Evolutionary conservation across 2,113 vertebrate genomes (phyloP).

Genomic region (Platysteira castanea): DNA sequence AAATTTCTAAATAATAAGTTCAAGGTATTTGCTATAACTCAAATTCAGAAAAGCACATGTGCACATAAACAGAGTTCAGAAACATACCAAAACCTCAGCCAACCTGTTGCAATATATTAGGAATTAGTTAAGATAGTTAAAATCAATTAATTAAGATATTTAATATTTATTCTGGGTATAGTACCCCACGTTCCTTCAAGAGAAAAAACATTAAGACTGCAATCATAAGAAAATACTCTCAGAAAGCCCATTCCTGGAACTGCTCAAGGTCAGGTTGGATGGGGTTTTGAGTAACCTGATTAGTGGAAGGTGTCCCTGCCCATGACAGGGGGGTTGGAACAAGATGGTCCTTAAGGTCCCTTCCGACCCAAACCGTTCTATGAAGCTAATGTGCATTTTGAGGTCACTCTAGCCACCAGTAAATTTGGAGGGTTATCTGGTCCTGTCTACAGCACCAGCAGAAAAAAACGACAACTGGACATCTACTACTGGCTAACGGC

Average conservation of each 20-base stretch:
- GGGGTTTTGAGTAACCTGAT: background rate
- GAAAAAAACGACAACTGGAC: background rate
- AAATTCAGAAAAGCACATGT: background rate
- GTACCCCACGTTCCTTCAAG: background rate
- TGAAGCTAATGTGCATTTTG: too few relatives aligned
- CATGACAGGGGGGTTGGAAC: rapidly evolving
- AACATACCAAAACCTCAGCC: background rate
- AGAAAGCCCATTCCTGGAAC: background rate
- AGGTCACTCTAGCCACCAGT: background rate
- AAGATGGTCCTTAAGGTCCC: background rate
- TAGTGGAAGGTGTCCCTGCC: background rate
- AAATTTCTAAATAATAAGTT: background rate
- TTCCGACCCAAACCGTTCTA: background rate
- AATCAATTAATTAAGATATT: background rate
- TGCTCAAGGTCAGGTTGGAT: background rate
- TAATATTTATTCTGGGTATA: background rate
- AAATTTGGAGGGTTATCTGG: background rate
- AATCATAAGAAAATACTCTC: background rate
- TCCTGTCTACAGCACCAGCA: background rate
- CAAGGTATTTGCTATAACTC: background rate
- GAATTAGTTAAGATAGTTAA: background rate
- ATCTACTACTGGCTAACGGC: background rate
- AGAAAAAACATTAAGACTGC: background rate
- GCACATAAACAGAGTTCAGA: background rate
- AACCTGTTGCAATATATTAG: background rate